Percentiles rank a stretch among this genome's conserved stretches.
phyloP scores from a whole-genome alignment of 2,888 invertebrate species.

The Habroteleia sp. region DNA sequence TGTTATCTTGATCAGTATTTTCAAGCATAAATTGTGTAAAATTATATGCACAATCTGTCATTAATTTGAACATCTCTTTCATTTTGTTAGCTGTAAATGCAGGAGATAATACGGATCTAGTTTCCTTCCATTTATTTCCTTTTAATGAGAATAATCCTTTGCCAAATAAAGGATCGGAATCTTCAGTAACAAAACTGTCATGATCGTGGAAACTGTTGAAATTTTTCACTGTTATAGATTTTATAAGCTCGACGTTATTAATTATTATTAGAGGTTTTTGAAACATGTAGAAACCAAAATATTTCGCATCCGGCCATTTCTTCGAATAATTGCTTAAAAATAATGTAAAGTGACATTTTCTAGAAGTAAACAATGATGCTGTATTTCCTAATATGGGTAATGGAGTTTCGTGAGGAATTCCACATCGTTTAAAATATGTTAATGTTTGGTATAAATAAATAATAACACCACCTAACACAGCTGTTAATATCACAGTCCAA shows the following conservation, averaged over 20 bases:
- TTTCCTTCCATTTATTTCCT: constrained; percentile 81
- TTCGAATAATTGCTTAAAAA: no score
- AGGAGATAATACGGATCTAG: constrained; percentile 82
- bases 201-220: constrained; percentile 64
- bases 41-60: constrained; percentile 75
- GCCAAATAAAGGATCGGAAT: constrained; percentile 64
- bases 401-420: no score
- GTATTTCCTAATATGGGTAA: no score
- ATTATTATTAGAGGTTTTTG: constrained; percentile 67
- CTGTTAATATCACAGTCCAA: no score
- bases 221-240: constrained; percentile 39
- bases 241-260: constrained; percentile 68
- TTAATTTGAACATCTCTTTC: constrained; percentile 82
- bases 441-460: no score
- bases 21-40: constrained; percentile 69
- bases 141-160: constrained; percentile 64
- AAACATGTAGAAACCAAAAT: constrained; percentile 70
- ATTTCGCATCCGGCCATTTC: constrained; percentile 62
- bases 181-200: constrained; percentile 27
- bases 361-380: no score
- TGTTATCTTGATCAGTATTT: constrained; percentile 16
- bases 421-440: no score
- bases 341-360: no score
- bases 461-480: no score
- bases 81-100: constrained; percentile 84